Percentiles rank a stretch among this genome's conserved stretches.
phyloP scores from a whole-genome alignment of 2,888 invertebrate species.

The Cheilosia vulpina region DNA sequence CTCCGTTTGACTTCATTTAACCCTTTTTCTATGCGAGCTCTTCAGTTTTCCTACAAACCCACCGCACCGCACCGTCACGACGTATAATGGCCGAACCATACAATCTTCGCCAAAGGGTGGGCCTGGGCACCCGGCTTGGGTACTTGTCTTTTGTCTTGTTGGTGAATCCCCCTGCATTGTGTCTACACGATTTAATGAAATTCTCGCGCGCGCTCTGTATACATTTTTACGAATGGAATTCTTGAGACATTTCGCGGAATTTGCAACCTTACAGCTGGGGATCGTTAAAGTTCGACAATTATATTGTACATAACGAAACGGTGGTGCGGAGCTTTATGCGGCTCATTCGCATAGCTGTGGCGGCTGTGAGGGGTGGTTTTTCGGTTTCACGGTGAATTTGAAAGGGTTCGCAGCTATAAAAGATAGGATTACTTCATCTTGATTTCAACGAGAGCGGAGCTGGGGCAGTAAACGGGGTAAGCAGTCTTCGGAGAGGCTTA shows the following conservation, averaged over 20 bases:
- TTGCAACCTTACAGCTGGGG: slow-evolving; percentile 75
- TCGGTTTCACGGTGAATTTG: slow-evolving; percentile 73
- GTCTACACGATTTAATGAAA: slow-evolving; percentile 69
- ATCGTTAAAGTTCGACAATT: slow-evolving; percentile 68
- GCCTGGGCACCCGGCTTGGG: slow-evolving; percentile 8
- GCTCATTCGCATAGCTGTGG: slow-evolving; percentile 44
- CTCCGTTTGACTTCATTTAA: slow-evolving; percentile 82
- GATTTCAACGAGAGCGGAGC: slow-evolving; percentile 41
- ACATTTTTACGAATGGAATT: slow-evolving; percentile 72
- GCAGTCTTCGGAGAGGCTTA: slow-evolving; percentile 51
- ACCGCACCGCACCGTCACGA: slow-evolving; percentile 6
- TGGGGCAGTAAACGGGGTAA: background rate
- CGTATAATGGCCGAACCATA: background rate
- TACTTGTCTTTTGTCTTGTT: background rate
- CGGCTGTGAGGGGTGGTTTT: slow-evolving; percentile 47
- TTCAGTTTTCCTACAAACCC: slow-evolving; percentile 57
- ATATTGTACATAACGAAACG: slow-evolving; percentile 49
- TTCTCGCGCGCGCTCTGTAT: slow-evolving; percentile 62
- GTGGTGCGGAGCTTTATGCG: slow-evolving; percentile 18
- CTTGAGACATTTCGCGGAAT: slow-evolving; percentile 74
- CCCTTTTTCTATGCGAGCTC: slow-evolving; percentile 76
- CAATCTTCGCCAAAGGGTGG: slow-evolving; percentile 20
- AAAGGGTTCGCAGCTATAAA: slow-evolving; percentile 68
- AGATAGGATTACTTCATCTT: slow-evolving; percentile 70
- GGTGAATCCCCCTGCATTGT: slow-evolving; percentile 61